Conservation (phyloP, 2,797 vertebrate species). For the Columba guinea region DNA sequence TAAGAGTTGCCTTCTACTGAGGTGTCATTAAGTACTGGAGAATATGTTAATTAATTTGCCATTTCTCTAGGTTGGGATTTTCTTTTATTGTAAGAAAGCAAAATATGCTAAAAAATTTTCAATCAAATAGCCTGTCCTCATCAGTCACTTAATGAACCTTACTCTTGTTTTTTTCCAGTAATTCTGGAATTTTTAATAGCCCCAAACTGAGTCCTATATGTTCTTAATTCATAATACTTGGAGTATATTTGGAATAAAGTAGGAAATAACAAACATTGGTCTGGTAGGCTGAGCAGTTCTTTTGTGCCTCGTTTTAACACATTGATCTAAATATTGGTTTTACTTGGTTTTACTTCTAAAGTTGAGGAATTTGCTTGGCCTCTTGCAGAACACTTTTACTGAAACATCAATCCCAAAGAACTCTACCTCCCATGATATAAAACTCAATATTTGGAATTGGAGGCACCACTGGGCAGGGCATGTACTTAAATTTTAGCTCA, state of each 20-base stretch:
- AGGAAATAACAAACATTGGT: neutral
- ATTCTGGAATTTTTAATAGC: neutral
- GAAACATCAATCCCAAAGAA: neutral
- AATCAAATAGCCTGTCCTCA: neutral
- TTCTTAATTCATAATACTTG: neutral
- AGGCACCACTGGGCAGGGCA: neutral
- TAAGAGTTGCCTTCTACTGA: constrained; percentile 63
- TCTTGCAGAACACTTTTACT: neutral
- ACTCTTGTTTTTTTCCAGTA: neutral
- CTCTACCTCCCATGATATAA: neutral
- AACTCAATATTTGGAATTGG: neutral
- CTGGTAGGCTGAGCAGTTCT: neutral
- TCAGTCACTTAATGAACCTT: neutral
- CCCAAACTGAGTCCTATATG: neutral
- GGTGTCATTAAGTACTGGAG: constrained; percentile 32
- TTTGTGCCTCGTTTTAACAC: neutral
- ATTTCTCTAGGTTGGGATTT: constrained; percentile 40
- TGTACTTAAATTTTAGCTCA: constrained; percentile 13
- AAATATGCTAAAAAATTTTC: neutral
- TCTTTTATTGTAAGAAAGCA: constrained; percentile 32
- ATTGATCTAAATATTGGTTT: neutral
- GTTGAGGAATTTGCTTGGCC: neutral
- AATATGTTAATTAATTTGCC: constrained; percentile 64
- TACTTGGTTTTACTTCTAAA: neutral
- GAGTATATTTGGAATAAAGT: neutral